These are phyloP conservation scores for Sinocyclocheilus grahami DNA, from an alignment of 2,113 vertebrate species.

Conservation along the genomic window DNA sequence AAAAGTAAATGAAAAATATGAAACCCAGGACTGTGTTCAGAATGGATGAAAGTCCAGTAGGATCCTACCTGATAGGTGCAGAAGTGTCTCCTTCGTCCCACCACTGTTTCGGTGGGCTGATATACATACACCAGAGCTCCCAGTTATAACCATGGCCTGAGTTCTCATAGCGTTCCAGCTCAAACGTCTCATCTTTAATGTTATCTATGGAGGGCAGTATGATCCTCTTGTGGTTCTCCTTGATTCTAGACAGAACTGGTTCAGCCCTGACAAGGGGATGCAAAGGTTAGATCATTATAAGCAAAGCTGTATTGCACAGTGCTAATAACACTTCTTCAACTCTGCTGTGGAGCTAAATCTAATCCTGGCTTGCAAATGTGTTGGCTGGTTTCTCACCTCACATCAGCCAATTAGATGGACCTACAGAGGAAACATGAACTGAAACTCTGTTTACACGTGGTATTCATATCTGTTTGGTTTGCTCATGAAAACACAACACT, in stretches of 20 bases:
- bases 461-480: background rate
- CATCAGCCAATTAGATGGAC: conserved; percentile 14
- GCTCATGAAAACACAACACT: background rate
- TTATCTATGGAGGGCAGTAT: conserved; percentile 97
- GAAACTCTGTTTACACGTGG: background rate
- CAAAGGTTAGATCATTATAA: conserved; percentile 12
- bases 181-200: conserved; percentile 94
- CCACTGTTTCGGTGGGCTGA: conserved; percentile 95
- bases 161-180: conserved; percentile 95
- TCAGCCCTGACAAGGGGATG: conserved; percentile 83
- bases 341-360: conserved; percentile 15
- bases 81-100: conserved; percentile 93
- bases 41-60: background rate
- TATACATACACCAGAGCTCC: conserved; percentile 99
- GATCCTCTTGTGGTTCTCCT: conserved; percentile 88
- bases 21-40: background rate
- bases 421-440: background rate
- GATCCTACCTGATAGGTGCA: conserved; percentile 87
- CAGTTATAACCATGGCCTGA: conserved; percentile 95
- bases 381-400: conserved; percentile 13
- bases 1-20: background rate
- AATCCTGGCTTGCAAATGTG: background rate
- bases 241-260: conserved; percentile 90
- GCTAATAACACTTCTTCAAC: conserved; percentile 15
- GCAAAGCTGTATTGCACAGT: background rate